Evolutionary conservation across 2,113 vertebrate genomes (phyloP).

Genomic region (Marmota flaviventris): DNA sequence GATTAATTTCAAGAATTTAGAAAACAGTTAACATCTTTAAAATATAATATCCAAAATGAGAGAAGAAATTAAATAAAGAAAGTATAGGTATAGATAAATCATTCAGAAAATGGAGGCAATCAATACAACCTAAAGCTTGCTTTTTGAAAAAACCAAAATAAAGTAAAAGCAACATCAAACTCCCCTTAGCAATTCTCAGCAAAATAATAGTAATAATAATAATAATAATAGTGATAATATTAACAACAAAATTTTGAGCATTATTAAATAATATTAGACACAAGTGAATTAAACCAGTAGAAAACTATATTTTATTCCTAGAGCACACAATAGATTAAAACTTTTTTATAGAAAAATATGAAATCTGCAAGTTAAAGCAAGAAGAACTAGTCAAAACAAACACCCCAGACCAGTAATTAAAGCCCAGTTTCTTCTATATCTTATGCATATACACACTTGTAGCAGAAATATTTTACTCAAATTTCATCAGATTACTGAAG

Average conservation of each 20-base stretch:
- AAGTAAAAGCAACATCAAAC: no score
- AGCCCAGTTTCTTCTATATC: not conserved
- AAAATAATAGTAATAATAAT: not conserved
- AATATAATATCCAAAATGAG: not conserved
- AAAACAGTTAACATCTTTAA: not conserved
- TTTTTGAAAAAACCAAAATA: not conserved
- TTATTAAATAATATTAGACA: not conserved
- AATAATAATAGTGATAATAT: no score
- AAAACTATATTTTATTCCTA: not conserved
- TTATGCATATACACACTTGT: not conserved
- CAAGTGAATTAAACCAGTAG: not conserved
- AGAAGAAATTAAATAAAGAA: not conserved
- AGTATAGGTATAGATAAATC: not conserved
- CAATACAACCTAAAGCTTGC: not conserved
- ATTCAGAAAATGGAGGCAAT: not conserved
- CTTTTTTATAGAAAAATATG: not conserved
- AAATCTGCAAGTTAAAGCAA: not conserved
- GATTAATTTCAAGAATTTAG: not conserved
- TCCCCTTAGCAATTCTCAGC: not conserved
- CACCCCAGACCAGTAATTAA: not conserved
- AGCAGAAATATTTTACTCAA: not conserved
- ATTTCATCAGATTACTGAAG: not conserved
- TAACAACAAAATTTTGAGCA: not conserved
- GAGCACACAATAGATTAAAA: not conserved
- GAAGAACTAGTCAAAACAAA: not conserved